Base-by-base conservation (phyloP, 2,797 vertebrate species). In the Microctenopoma steveboyesi region DNA sequence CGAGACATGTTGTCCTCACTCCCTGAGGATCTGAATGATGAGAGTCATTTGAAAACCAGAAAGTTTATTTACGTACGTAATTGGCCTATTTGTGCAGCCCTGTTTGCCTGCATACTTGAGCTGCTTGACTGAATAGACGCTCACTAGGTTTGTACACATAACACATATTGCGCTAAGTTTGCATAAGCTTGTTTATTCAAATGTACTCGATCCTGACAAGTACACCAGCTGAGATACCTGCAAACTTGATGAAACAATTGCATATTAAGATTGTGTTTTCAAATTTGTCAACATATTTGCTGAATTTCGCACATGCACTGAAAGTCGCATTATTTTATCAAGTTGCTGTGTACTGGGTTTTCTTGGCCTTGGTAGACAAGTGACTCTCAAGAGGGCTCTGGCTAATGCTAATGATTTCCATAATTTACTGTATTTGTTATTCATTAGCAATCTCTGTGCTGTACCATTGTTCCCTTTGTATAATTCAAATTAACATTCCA, bases 31-130 rank as follows among this genome's bases (percentile, higher is more conserved):
- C 18, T 53, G 35, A 68, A 66, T 68, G 72, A 86, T 78, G 79
- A 83, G 60, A 79, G 50, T 57, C 48, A 76, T 49, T 68, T 55
- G 65, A 76, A 82, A 88, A 68, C 22, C 47, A 80, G 18, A 72
- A 79, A 43, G 40, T 76, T 16, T 74, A 81, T 83, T 85, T 81
- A 47, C 74, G 82, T 76, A 50, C 60, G 25, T 84, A 69, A 82
- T 72, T 76, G 22, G 40, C 56, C 65, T 78, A 22, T 75, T 66
- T 76, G 71, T 74, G 71, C 22, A 54, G 53, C 33, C 7, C 22
- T 68, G 43, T 72, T 43, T 56, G 18, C 25, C 27, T 3, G 2
- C 5, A 1, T 59, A 46, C 28, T 54, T 52, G n/a, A 61, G 57
- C 54, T 74, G 30, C 39, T 70, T 74, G 47, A 75, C 84, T 78